These are phyloP conservation scores for Trachelipus rathkii DNA, from an alignment of 1,140 invertebrate species.

Conservation along the genomic window DNA sequence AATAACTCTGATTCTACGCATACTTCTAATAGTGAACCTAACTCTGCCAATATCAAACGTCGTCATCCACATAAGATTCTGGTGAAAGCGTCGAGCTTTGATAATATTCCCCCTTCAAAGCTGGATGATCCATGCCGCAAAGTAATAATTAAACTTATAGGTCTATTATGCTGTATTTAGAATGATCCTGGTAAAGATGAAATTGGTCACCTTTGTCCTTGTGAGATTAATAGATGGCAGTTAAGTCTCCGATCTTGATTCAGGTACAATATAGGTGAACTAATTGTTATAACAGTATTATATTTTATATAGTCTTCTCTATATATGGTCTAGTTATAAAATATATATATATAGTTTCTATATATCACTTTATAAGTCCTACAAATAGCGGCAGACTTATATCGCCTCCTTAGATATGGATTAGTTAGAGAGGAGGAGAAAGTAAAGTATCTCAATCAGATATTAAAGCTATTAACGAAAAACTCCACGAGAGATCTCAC, in stretches of 20 bases:
- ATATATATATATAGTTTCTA: no score
- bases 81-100: slow-evolving; percentile 38
- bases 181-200: slow-evolving; percentile 20
- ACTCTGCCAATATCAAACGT: slow-evolving; percentile 1
- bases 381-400: no score
- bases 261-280: no score
- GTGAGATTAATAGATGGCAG: neutral
- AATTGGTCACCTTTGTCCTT: slow-evolving; percentile 9
- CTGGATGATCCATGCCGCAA: slow-evolving; percentile 37
- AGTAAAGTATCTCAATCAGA: slow-evolving; percentile 16
- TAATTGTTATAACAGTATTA: no score
- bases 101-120: slow-evolving; percentile 40
- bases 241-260: neutral
- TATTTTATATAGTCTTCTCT: no score
- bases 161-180: slow-evolving; percentile 41
- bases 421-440: slow-evolving; percentile 25
- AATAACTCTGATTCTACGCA: no score
- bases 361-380: no score
- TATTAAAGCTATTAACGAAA: neutral
- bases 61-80: slow-evolving; percentile 32
- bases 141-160: slow-evolving; percentile 28
- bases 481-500: no score
- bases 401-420: neutral
- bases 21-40: neutral
- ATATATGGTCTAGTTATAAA: no score